Evolutionary conservation across 2,797 vertebrate species (phyloP), one percentile per base, ranked within the genome.

Genomic region (Cichlasoma orientale): DNA sequence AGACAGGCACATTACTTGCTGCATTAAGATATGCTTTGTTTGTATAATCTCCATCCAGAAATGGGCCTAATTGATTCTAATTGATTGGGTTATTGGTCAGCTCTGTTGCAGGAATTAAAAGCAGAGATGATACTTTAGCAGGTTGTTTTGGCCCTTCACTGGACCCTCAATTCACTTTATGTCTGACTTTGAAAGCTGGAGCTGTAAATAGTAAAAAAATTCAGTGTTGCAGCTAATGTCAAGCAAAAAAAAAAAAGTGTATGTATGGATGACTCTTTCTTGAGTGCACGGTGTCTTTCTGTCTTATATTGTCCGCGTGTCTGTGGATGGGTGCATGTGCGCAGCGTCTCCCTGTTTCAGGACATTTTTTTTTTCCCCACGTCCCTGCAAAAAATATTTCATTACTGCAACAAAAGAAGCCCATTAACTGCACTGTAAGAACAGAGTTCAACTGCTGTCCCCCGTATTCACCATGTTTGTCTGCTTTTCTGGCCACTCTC

Each of bases 331-430:
- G 82, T 86, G 84, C 74, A 77, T 92, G 83, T 83, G 86, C 25
- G 72, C 61, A 50, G 25, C 59, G 31, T 77, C 77, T 86, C 75
- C 86, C 86, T 86, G 89, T 91, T 92, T 89, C 93, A 90, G 90
- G 87, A 92, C 90, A 88, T 2, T 33, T 33, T 88, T 85, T 93
- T 92, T 86, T 18, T 80, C 77, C 78, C 87, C 87, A 86, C 90
- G 91, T 92, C 83, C 88, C 87, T 89, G 86, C 89, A 93, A 93
- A 79, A 83, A 83, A 93, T 94, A 94, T 95, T 95, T 95, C 94
- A 96, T 96, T 96, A 96, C 91, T 93, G 92, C 83, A 96, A 96
- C 95, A 96, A 95, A 95, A 95, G 94, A 95, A 95, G 93, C 88
- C 94, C 94, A 96, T 95, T 95, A 95, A 94, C 92, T 91, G 92